These are phyloP conservation scores for Alaudala cheleensis DNA, from an alignment of 2,113 vertebrate genomes.

Conservation along the genomic window DNA sequence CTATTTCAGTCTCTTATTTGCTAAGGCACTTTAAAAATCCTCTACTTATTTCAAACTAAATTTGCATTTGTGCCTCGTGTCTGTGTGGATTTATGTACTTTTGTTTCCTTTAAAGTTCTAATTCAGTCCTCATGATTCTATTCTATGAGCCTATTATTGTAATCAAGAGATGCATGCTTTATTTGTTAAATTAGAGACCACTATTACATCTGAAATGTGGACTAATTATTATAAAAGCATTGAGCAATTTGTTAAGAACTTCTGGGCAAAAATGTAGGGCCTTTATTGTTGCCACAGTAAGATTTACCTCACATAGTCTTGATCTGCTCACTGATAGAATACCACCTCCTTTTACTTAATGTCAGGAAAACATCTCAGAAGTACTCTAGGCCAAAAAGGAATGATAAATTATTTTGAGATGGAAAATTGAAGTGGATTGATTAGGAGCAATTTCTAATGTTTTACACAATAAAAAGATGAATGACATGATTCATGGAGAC, in stretches of 20 bases:
- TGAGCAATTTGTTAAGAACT: conserved; percentile 71
- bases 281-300: conserved; percentile 46
- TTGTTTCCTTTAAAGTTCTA: too few species aligned
- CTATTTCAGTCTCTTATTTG: too few species aligned
- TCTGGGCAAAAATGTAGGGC: conserved; percentile 42
- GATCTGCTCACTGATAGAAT: conserved; percentile 70
- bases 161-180: conserved; percentile 5
- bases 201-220: conserved; percentile 66
- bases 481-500: conserved; percentile 71
- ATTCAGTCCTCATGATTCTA: not conserved
- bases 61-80: too few species aligned
- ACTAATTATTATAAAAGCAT: conserved; percentile 78
- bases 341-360: conserved; percentile 67
- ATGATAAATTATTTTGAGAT: conserved; percentile 76
- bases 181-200: conserved; percentile 58
- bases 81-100: too few species aligned
- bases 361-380: conserved; percentile 73
- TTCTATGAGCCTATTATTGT: not conserved
- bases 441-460: conserved; percentile 80
- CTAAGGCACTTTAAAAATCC: too few species aligned
- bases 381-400: conserved; percentile 65
- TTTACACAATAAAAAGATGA: conserved; percentile 82
- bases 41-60: too few species aligned
- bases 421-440: conserved; percentile 80
- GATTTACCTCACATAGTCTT: conserved; percentile 9